A percentile compares a stretch with the other conserved stretches of the same genome.
Conservation (phyloP, 2,113 vertebrate species). For the Calcarius ornatus region DNA sequence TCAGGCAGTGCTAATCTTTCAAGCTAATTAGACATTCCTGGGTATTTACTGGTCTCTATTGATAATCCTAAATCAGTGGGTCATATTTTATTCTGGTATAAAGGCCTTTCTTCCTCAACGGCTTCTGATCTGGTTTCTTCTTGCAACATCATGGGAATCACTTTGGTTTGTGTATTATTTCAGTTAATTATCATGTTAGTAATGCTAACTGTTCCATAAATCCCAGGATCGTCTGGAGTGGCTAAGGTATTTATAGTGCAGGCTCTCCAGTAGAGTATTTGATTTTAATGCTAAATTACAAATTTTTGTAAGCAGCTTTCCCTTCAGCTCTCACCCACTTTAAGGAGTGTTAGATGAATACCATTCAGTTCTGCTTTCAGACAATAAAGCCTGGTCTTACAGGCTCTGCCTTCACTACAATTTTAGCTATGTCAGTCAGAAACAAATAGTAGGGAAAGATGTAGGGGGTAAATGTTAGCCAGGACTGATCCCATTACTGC, state of each 20-base stretch:
- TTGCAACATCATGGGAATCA: not conserved
- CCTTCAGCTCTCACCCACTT: not conserved
- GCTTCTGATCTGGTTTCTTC: not conserved
- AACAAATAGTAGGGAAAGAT: not conserved
- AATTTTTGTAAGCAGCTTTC: conserved; percentile 28
- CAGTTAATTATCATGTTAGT: not conserved
- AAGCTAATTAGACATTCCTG: not conserved
- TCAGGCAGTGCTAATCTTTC: not conserved
- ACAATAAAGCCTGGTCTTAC: conserved; percentile 3
- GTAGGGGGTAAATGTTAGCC: not conserved
- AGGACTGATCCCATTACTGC: not conserved
- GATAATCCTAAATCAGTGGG: not conserved
- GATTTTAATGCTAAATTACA: not conserved
- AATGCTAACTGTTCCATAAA: not conserved
- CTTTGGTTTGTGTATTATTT: not conserved
- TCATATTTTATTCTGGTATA: not conserved
- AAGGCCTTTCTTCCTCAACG: not conserved
- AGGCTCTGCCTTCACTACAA: conserved; percentile 19
- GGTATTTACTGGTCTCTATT: conserved; percentile 15
- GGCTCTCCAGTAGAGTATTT: not conserved
- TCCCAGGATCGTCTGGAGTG: not conserved
- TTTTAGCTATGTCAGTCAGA: conserved; percentile 20
- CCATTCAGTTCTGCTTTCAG: not conserved
- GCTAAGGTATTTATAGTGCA: not conserved
- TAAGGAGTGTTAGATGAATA: not conserved